Base-by-base conservation (phyloP, 2,888 invertebrate genomes). In the Lissonota sp. region DNA sequence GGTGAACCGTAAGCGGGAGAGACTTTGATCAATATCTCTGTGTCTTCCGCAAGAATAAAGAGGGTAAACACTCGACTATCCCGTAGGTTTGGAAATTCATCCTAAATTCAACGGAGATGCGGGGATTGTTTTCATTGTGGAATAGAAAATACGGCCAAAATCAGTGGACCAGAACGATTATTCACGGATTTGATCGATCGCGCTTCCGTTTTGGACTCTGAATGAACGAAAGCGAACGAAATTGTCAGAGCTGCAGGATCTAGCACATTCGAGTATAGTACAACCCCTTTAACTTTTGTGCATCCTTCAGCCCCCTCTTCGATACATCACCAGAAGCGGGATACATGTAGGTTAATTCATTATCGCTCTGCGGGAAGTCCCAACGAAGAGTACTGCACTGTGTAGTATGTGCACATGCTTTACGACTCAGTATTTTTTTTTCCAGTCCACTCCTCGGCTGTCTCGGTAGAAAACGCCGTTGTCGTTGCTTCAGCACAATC, bases 301-400 rank as follows among this genome's bases (percentile, higher is more conserved):
- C 16, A 40, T 39, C 60, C 42, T 14, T 58, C 40, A 26, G 39
- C 12, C 49, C 39, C 46, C 67, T 10, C 55, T n/a, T 72, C 58
- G 42, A 58, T 40, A 12, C 40, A n/a, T 44, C 51, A 78, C 62
- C 49, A 72, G 55, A 75, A 57, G 60, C 69, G 78, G 72, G 70
- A 72, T 81, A 83, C 82, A 79, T 84, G 77, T 85, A 87, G 26
- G 86, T 87, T 87, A 87, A 87, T 87, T 87, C 86, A 87, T 87
- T 86, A 87, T 84, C 84, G 84, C 85, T 66, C 84, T 63, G 82
- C 83, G 84, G 84, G 84, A 78, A 77, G 77, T 57, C 81, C 37
- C 42, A 44, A 12, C 40, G 76, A 76, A 53, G 64, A 73, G 40
- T 60, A 60, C 60, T 73, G 63, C 49, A 71, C 10, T 58, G 39